Conservation (phyloP, 1,140 invertebrate species). For the Pemphigus obesinymphae region DNA sequence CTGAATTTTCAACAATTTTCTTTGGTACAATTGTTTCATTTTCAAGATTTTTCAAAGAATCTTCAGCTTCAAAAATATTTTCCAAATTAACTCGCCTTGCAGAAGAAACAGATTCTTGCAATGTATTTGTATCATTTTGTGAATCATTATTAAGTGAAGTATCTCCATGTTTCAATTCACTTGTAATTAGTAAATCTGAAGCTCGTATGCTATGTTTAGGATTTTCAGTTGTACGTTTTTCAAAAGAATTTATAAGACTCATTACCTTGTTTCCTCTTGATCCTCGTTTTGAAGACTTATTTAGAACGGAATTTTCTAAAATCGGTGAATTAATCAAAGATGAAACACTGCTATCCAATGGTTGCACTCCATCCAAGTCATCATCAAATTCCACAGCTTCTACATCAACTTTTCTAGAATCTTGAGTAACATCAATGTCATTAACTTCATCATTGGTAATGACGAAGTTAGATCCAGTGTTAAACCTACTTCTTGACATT, state of each 20-base stretch:
- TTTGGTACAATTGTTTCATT: background rate
- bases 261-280: slow-evolving; percentile 33
- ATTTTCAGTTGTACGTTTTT: slow-evolving; percentile 4
- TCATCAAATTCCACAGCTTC: background rate
- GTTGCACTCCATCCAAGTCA: slow-evolving; percentile 34
- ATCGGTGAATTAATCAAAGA: slow-evolving; percentile 24
- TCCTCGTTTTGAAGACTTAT: slow-evolving; percentile 10
- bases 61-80: slow-evolving; percentile 18
- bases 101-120: background rate
- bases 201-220: background rate
- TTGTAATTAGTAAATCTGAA: slow-evolving; percentile 12
- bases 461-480: background rate
- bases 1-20: background rate
- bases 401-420: background rate
- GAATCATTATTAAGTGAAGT: background rate
- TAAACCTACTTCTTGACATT: background rate
- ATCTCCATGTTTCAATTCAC: background rate
- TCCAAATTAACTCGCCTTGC: slow-evolving; percentile 13
- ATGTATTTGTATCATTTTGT: background rate
- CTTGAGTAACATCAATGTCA: background rate
- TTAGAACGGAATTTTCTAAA: background rate
- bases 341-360: slow-evolving; percentile 20
- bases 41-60: slow-evolving; percentile 5
- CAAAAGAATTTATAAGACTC: slow-evolving; percentile 24
- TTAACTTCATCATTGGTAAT: background rate